These are phyloP conservation scores for Synergus japonicus DNA, from an alignment of 2,888 invertebrate species.

Conservation along the genomic window DNA sequence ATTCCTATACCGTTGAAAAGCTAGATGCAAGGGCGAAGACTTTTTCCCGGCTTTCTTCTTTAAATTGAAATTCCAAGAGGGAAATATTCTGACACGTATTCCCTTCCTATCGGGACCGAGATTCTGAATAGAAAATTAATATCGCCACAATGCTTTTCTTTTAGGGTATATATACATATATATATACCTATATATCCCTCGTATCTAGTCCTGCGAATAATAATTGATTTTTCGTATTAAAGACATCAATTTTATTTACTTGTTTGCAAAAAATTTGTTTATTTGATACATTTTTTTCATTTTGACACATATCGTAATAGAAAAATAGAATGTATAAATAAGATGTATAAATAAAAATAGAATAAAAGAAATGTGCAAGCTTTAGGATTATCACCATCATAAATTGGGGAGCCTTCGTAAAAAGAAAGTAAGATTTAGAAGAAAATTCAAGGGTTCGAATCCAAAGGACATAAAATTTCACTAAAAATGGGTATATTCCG, in stretches of 20 bases:
- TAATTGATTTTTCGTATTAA: neutral
- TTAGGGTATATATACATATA: neutral
- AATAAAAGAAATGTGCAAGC: neutral
- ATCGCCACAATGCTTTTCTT: neutral
- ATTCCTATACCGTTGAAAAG: neutral
- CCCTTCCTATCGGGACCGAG: neutral
- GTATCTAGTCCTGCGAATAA: neutral
- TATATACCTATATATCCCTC: too few relatives aligned
- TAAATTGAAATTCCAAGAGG: slow-evolving; percentile 36
- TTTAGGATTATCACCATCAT: neutral
- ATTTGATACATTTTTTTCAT: too few relatives aligned
- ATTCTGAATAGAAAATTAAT: neutral
- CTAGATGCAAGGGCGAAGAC: slow-evolving; percentile 33
- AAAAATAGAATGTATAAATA: neutral
- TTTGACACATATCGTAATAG: too few relatives aligned
- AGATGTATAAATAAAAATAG: too few relatives aligned
- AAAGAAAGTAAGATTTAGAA: too few relatives aligned
- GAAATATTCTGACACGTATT: slow-evolving; percentile 15
- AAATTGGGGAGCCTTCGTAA: neutral
- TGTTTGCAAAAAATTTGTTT: neutral
- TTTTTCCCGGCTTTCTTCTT: slow-evolving; percentile 3
- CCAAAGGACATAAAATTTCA: too few relatives aligned
- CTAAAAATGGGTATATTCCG: neutral
- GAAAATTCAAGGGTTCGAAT: too few relatives aligned
- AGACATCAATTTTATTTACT: neutral